Conservation (phyloP, 2,797 vertebrate genomes). For the Molossus molossus region DNA sequence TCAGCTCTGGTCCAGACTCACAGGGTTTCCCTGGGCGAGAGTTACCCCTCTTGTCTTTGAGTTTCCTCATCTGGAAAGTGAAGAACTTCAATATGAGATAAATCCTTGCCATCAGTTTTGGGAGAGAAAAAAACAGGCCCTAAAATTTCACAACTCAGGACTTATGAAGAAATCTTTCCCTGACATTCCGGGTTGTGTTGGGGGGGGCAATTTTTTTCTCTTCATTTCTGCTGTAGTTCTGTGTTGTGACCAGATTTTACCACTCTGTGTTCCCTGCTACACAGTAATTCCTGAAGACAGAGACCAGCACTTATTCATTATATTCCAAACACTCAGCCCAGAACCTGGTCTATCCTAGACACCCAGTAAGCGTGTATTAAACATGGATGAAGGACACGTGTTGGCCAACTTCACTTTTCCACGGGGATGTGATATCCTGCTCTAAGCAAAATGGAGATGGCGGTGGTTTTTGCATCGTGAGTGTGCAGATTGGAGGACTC, state of each 20-base stretch:
- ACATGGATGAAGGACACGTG: not conserved
- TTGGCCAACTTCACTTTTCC: not conserved
- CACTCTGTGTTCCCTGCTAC: not conserved
- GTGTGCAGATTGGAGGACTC: not conserved
- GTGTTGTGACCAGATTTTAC: not conserved
- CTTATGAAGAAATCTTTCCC: not conserved
- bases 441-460: not conserved
- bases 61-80: not conserved
- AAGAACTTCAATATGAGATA: not conserved
- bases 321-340: not conserved
- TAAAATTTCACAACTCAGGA: not conserved
- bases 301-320: not conserved
- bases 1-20: not conserved
- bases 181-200: not conserved
- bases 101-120: not conserved
- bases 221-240: not conserved
- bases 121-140: not conserved
- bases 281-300: not conserved
- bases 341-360: not conserved
- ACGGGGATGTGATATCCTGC: accelerated
- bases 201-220: not conserved
- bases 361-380: not conserved
- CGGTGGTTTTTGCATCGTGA: not conserved
- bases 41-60: not conserved
- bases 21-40: not conserved